Evolutionary conservation across 2,113 vertebrate genomes (phyloP).

Genomic region (Geococcyx californianus): DNA sequence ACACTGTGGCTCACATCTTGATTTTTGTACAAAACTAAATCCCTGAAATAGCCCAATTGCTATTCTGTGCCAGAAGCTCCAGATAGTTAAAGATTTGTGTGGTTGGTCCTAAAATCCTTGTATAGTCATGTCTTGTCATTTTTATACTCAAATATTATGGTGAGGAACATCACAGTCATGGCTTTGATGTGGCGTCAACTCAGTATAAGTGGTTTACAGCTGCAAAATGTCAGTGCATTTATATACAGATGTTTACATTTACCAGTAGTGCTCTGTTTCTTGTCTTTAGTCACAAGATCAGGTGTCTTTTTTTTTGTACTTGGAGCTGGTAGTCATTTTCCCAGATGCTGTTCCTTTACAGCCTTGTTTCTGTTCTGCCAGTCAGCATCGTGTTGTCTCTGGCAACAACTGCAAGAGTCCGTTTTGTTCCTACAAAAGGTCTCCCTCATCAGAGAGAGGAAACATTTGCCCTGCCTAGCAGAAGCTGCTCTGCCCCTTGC

Average conservation of each 20-base stretch:
- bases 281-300: not conserved
- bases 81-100: not conserved
- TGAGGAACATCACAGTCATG: not conserved
- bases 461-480: not conserved
- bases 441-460: not conserved
- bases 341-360: not conserved
- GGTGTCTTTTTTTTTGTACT: not conserved
- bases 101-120: not conserved
- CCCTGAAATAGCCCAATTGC: not conserved
- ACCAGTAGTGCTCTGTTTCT: not conserved
- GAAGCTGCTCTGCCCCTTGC: not conserved
- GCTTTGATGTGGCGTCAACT: not conserved
- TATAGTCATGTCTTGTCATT: not conserved
- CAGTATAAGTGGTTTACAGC: not conserved
- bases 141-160: not conserved
- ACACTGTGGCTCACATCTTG: not conserved
- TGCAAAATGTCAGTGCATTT: not conserved
- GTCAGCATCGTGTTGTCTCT: not conserved
- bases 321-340: not conserved
- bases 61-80: not conserved
- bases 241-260: not conserved
- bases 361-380: not conserved
- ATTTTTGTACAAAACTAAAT: not conserved
- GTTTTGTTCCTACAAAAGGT: not conserved
- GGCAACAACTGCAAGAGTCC: not conserved